phyloP scores from a whole-genome alignment of 2,113 vertebrate genomes.

The Hippoglossus stenolepis region DNA sequence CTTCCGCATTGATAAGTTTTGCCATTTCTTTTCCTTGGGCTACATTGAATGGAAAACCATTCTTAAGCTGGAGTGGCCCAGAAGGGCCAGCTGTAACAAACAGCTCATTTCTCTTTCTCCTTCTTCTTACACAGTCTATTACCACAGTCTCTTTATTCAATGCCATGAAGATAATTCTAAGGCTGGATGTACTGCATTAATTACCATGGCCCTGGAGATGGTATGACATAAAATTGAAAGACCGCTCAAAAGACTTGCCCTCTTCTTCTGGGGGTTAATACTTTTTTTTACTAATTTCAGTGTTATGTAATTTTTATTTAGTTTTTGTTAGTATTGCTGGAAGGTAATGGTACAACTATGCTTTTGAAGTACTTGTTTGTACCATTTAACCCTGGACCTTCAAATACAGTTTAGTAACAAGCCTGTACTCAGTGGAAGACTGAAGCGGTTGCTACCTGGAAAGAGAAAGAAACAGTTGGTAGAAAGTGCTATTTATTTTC shows the following conservation, averaged over 20 bases:
- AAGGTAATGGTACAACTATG: background rate
- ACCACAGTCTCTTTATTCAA: constrained; percentile 1
- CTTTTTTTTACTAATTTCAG: background rate
- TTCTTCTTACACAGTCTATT: background rate
- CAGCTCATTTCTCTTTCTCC: background rate
- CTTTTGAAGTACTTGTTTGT: constrained; percentile 14
- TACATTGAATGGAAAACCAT: constrained; percentile 17
- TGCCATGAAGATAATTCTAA: background rate
- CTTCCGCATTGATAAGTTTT: background rate
- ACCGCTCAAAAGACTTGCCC: constrained; percentile 4
- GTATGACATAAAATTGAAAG: background rate
- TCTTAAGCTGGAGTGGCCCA: background rate
- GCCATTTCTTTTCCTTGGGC: constrained; percentile 20
- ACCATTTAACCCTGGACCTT: constrained; percentile 12
- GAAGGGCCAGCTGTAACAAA: background rate
- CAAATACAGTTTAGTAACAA: background rate
- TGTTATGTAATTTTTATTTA: constrained; percentile 8
- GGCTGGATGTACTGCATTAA: constrained; percentile 5
- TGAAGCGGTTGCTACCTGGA: too few species aligned
- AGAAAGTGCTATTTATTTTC: background rate
- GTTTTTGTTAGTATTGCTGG: background rate
- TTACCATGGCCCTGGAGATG: background rate
- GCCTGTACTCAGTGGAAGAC: too few species aligned
- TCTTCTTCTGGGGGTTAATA: constrained; percentile 11
- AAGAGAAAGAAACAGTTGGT: too few species aligned